phyloP scores from a whole-genome alignment of 2,888 invertebrate genomes.

The Chrysolina americana region DNA sequence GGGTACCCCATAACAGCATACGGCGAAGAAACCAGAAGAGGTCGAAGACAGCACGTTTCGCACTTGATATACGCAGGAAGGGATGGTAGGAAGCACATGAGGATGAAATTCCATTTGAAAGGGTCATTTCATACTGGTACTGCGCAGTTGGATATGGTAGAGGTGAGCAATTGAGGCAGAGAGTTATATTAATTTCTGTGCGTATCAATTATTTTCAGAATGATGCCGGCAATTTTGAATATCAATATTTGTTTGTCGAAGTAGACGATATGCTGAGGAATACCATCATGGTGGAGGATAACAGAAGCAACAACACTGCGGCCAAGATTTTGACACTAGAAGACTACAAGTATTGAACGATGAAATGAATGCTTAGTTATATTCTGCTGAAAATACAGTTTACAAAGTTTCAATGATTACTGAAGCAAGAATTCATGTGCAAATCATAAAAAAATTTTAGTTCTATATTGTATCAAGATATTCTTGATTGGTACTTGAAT shows the following conservation, averaged over 20 bases:
- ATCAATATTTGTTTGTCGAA: constrained; percentile 87
- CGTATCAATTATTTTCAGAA: constrained; percentile 73
- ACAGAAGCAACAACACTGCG: constrained; percentile 74
- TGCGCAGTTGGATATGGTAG: constrained; percentile 88
- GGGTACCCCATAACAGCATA: constrained; percentile 92
- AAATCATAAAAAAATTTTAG: too few species aligned
- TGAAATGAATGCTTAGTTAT: background rate
- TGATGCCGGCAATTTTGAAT: constrained; percentile 82
- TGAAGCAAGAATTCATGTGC: background rate
- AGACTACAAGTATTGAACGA: constrained; percentile 42
- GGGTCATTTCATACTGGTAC: constrained; percentile 86
- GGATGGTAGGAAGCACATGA: constrained; percentile 83
- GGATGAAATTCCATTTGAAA: constrained; percentile 93
- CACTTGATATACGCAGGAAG: constrained; percentile 80
- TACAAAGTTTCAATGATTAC: background rate
- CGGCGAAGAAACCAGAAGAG: constrained; percentile 88
- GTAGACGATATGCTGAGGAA: constrained; percentile 83
- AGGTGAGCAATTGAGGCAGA: constrained; percentile 72
- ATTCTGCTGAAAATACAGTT: background rate
- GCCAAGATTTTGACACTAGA: constrained; percentile 36
- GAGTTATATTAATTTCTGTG: background rate
- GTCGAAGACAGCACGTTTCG: constrained; percentile 82
- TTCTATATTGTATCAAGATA: too few species aligned
- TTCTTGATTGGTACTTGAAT: too few species aligned
- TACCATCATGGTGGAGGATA: constrained; percentile 86